A percentile compares a stretch with the other conserved stretches of the same genome.
Conservation (phyloP, 2,888 invertebrate genomes). For the Hetaerina titia region DNA sequence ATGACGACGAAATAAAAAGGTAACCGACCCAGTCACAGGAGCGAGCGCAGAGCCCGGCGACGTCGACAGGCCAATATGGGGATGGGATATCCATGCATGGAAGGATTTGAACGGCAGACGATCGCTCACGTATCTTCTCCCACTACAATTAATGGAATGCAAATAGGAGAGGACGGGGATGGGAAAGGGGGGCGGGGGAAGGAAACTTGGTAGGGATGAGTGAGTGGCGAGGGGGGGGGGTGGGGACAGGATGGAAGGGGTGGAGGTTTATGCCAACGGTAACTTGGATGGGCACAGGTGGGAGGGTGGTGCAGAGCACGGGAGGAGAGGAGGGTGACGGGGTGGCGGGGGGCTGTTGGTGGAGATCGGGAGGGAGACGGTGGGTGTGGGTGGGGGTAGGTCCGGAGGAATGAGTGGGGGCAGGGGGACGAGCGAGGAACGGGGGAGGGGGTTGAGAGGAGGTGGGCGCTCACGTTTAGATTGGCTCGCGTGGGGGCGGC, state of each 20-base stretch:
- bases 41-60: too few species aligned
- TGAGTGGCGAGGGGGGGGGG: background rate
- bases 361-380: background rate
- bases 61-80: background rate
- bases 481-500: slow-evolving; percentile 8
- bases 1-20: too few species aligned
- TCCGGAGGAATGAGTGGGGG: background rate
- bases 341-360: background rate
- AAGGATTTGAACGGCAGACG: slow-evolving; percentile 27
- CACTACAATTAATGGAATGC: slow-evolving; percentile 58
- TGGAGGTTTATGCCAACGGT: background rate
- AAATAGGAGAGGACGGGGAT: slow-evolving; percentile 30
- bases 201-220: background rate
- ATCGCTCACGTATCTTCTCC: slow-evolving; percentile 32
- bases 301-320: background rate
- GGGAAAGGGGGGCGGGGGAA: background rate
- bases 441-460: background rate
- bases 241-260: background rate
- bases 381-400: background rate
- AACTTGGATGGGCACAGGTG: slow-evolving; percentile 15
- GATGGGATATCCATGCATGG: slow-evolving; percentile 6
- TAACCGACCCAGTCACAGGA: too few species aligned
- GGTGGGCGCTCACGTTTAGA: slow-evolving; percentile 9
- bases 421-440: background rate
- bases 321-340: background rate